A percentile compares a stretch with the other conserved stretches of the same genome.
Conservation (phyloP, 2,797 vertebrate species). For the Acipenser transmontanus region DNA sequence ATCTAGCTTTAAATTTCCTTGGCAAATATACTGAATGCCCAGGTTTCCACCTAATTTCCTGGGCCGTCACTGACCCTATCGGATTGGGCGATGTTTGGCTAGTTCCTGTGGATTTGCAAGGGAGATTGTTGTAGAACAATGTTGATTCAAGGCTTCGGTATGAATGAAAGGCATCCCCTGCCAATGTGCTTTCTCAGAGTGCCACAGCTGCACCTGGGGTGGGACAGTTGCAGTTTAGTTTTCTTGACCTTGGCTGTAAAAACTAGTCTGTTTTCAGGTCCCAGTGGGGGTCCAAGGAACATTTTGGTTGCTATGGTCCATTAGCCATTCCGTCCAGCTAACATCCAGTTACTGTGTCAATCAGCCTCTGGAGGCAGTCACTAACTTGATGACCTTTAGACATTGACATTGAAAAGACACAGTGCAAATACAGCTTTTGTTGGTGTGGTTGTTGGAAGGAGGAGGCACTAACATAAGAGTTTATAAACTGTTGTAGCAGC, state of each 20-base stretch:
- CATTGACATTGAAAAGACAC: no score
- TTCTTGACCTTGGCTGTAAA: slow-evolving; percentile 36
- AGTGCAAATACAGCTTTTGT: no score
- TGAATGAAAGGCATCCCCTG: slow-evolving; percentile 18
- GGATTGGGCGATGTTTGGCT: not conserved
- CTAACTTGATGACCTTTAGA: no score
- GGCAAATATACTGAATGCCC: slow-evolving; percentile 14
- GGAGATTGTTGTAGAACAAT: slow-evolving; percentile 1
- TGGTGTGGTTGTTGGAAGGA: no score
- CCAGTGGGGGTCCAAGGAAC: slow-evolving; percentile 32
- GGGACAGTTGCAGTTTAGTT: slow-evolving; percentile 19
- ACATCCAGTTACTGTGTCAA: slow-evolving; percentile 29
- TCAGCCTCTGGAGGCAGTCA: slow-evolving; percentile 8
- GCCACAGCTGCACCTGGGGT: slow-evolving; percentile 27
- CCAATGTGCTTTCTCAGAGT: slow-evolving; percentile 16
- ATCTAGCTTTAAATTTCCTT: slow-evolving; percentile 1
- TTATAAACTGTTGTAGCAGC: no score
- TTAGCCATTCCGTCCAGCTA: slow-evolving; percentile 34
- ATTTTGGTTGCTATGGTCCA: slow-evolving; percentile 32
- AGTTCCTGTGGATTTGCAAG: not conserved
- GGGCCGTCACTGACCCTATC: not conserved
- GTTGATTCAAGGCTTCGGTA: slow-evolving; percentile 20
- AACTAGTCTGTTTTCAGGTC: slow-evolving; percentile 35
- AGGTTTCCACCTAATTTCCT: slow-evolving; percentile 3
- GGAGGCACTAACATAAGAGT: no score